Evolutionary conservation across 2,113 vertebrate species (phyloP).

Genomic region (Ageneiosus marmoratus): DNA sequence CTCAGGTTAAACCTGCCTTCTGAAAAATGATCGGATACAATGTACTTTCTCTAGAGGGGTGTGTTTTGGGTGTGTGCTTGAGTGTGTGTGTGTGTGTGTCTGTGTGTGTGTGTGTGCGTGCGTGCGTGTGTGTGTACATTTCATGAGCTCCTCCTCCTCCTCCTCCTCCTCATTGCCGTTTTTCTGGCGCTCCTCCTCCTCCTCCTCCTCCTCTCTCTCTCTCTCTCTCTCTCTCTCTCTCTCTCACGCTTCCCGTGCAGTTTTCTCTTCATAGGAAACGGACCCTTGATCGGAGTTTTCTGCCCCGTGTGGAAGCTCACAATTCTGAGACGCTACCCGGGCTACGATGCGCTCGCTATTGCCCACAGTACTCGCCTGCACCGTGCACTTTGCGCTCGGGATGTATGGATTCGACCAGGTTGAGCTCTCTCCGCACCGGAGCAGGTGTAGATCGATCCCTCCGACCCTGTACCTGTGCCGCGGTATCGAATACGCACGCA

Average conservation of each 20-base stretch:
- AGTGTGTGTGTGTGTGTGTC: too few species aligned
- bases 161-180: too few species aligned
- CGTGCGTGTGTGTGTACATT: too few species aligned
- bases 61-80: too few species aligned
- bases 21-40: too few species aligned
- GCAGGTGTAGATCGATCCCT: conserved; percentile 91
- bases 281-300: not conserved
- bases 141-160: too few species aligned
- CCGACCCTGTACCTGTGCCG: conserved; percentile 86
- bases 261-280: not conserved
- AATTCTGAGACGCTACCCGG: not conserved
- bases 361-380: not conserved
- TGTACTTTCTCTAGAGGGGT: too few species aligned
- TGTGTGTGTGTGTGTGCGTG: too few species aligned
- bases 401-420: conserved; percentile 78
- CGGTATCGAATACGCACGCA: conserved; percentile 93
- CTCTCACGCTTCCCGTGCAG: too few species aligned
- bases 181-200: not conserved
- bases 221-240: too few species aligned
- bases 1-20: too few species aligned
- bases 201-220: too few species aligned
- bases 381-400: not conserved
- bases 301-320: not conserved
- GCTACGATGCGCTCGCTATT: conserved; percentile 10
- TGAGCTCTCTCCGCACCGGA: conserved; percentile 86